Evolutionary conservation across 2,888 invertebrate genomes (phyloP).

Genomic region (Caenorhabditis uteleia): DNA sequence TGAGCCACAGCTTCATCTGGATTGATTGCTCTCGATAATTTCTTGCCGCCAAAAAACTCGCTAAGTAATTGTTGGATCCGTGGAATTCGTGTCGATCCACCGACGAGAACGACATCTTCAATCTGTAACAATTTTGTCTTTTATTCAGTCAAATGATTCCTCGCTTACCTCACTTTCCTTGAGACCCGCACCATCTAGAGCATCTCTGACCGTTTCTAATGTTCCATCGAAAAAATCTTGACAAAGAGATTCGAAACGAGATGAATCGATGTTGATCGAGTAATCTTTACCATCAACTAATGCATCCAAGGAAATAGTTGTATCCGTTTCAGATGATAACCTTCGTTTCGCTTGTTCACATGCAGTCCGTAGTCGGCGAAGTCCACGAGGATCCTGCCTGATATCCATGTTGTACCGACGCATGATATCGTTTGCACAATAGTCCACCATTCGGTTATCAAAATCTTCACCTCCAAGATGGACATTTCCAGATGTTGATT

Average conservation of each 20-base stretch:
- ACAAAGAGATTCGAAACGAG: constrained; percentile 82
- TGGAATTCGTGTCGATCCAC: constrained; percentile 95
- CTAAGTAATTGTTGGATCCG: constrained; percentile 96
- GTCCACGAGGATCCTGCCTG: constrained; percentile 84
- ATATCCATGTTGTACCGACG: constrained; percentile 84
- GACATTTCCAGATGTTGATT: constrained; percentile 92
- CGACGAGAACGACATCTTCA: constrained; percentile 79
- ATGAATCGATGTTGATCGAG: constrained; percentile 92
- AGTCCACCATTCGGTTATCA: constrained; percentile 75
- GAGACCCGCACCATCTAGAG: constrained; percentile 77
- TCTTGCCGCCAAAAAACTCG: constrained; percentile 85
- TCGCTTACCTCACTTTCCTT: constrained; percentile 79
- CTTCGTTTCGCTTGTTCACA: constrained; percentile 79
- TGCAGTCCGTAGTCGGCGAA: constrained; percentile 88
- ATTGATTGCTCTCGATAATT: constrained; percentile 91
- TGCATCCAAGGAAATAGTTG: constrained; percentile 87
- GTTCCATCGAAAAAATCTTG: constrained; percentile 95
- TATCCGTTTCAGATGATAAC: constrained; percentile 74
- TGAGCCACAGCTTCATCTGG: constrained; percentile 97
- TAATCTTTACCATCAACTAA: constrained; percentile 94
- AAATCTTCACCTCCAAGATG: constrained; percentile 73
- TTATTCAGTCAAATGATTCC: too few species aligned
- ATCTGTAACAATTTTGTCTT: constrained; percentile 72
- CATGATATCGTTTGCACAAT: constrained; percentile 72
- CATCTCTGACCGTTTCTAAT: constrained; percentile 93